Evolutionary conservation across 37 sponge, comb jelly and placozoan species (phyloP).

Genomic region (Lycopodina hypogea): DNA sequence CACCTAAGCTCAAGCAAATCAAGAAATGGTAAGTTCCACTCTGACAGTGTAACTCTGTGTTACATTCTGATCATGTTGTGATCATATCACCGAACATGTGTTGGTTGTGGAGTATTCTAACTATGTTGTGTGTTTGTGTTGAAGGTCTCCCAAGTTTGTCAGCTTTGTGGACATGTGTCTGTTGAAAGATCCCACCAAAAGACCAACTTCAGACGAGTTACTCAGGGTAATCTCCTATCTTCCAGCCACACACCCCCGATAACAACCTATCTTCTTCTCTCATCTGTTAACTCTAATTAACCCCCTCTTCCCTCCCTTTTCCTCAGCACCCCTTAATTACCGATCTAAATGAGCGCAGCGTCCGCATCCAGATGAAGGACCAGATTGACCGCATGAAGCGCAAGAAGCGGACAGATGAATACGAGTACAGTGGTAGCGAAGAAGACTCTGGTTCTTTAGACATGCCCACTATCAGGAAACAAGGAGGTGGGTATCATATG

Average conservation of each 20-base stretch:
- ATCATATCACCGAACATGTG: neutral
- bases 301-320: constrained; percentile 5
- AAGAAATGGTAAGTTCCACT: constrained; percentile 85
- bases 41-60: no score
- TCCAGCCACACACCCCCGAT: neutral
- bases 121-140: neutral
- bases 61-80: neutral
- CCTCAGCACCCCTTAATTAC: constrained; percentile 54
- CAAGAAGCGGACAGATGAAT: constrained; percentile 52
- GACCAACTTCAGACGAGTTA: constrained; percentile 89
- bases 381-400: constrained; percentile 87
- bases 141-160: constrained; percentile 63
- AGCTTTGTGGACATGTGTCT: constrained; percentile 85
- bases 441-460: constrained; percentile 66
- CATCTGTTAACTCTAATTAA: constrained; percentile 37
- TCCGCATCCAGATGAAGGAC: constrained; percentile 75
- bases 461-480: constrained; percentile 62
- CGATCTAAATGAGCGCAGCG: constrained; percentile 67
- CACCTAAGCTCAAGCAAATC: constrained; percentile 85
- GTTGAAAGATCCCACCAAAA: constrained; percentile 73
- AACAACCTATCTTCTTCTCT: neutral
- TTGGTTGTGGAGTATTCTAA: no score
- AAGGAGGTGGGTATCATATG: constrained; percentile 4
- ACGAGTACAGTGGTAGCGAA: constrained; percentile 69
- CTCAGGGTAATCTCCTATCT: constrained; percentile 55